These are phyloP conservation scores for Hemaris fuciformis DNA, from an alignment of 2,888 invertebrate species.

Conservation along the genomic window DNA sequence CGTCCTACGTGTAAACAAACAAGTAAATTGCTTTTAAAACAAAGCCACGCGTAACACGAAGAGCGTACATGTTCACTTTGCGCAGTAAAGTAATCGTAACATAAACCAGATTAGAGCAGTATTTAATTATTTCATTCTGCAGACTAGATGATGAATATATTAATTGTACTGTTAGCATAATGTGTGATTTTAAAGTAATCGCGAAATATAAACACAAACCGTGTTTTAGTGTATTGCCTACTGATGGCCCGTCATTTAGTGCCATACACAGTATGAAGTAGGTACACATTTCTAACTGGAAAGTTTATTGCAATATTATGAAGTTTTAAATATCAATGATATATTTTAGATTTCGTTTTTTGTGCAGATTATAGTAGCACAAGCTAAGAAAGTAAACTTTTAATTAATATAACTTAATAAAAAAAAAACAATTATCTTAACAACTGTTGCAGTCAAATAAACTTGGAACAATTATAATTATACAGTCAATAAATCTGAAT, in stretches of 20 bases:
- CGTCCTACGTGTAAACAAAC: neutral
- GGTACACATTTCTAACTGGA: too few relatives aligned
- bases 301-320: neutral
- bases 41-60: neutral
- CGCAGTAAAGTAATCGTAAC: neutral
- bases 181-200: neutral
- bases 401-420: too few relatives aligned
- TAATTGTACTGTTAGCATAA: neutral
- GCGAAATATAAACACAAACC: neutral
- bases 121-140: neutral
- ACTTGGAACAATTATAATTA: too few relatives aligned
- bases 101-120: conserved; percentile 5
- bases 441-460: too few relatives aligned
- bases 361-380: too few relatives aligned
- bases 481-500: too few relatives aligned
- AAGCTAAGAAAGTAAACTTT: too few relatives aligned
- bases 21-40: neutral
- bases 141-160: neutral
- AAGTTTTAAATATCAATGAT: neutral
- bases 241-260: neutral
- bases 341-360: neutral
- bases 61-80: neutral
- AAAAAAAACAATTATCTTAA: too few relatives aligned
- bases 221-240: neutral
- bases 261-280: neutral